Conservation (phyloP, 2,888 invertebrate genomes). For the Argyresthia albistria region DNA sequence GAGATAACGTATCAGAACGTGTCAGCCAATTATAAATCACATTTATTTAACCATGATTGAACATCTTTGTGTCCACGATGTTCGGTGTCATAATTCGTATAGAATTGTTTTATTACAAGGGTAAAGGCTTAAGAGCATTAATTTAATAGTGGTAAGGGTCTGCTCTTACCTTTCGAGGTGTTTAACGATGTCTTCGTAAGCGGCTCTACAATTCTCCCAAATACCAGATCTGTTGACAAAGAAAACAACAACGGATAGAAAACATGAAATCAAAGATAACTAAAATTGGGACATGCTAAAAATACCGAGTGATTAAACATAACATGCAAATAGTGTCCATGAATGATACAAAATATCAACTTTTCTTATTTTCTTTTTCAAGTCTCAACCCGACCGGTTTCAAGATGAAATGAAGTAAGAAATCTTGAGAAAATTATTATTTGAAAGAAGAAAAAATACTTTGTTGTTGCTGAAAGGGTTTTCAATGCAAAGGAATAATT, state of each 20-base stretch:
- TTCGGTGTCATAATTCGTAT: neutral
- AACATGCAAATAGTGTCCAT: no score
- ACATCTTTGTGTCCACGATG: neutral
- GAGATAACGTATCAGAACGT: constrained; percentile 17
- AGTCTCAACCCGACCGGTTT: no score
- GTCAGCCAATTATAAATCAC: constrained; percentile 20
- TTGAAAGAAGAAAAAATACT: constrained; percentile 40
- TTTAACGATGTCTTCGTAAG: constrained; percentile 95
- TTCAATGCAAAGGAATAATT: constrained; percentile 64
- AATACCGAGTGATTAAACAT: neutral
- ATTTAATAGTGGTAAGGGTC: neutral
- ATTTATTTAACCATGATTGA: constrained; percentile 21
- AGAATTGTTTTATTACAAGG: neutral
- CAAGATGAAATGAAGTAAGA: constrained; percentile 18
- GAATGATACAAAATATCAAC: neutral
- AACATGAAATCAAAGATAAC: constrained; percentile 22
- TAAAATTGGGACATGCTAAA: neutral
- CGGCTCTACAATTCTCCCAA: constrained; percentile 96
- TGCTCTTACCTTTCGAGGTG: constrained; percentile 90
- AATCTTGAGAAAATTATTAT: constrained; percentile 25
- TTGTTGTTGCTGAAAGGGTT: constrained; percentile 51
- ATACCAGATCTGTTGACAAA: constrained; percentile 83
- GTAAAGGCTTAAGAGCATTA: neutral
- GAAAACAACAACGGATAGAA: constrained; percentile 45
- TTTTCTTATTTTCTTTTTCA: neutral